Percentiles rank a stretch among this genome's conserved stretches.
Evolutionary conservation across 1,140 invertebrate genomes (phyloP).

Genomic region (Goniozus legneri): DNA sequence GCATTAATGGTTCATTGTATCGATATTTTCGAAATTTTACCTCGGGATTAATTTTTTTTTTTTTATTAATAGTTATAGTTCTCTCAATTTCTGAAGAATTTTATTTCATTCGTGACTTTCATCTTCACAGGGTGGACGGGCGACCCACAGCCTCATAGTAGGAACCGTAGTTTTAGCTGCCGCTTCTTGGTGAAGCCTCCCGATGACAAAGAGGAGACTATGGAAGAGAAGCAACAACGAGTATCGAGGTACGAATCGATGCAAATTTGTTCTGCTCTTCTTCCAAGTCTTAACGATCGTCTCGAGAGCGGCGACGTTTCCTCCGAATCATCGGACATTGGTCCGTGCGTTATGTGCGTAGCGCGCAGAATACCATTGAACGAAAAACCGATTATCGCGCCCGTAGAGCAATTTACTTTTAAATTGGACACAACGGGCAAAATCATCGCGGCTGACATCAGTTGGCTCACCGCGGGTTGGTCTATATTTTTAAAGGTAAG

Average conservation of each 20-base stretch:
- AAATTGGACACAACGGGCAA: constrained; percentile 83
- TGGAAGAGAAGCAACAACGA: constrained; percentile 77
- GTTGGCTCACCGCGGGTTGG: constrained; percentile 63
- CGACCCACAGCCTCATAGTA: constrained; percentile 54
- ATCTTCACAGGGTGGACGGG: constrained; percentile 59
- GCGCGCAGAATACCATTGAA: constrained; percentile 78
- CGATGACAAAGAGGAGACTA: constrained; percentile 68
- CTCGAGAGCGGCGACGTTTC: constrained; percentile 54
- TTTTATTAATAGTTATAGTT: no score
- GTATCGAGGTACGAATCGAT: constrained; percentile 73
- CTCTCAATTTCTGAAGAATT: no score
- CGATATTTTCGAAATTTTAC: no score
- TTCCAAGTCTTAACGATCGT: constrained; percentile 54
- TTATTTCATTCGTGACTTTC: no score
- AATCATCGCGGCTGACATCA: constrained; percentile 75
- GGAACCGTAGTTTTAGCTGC: constrained; percentile 73
- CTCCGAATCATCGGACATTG: constrained; percentile 56
- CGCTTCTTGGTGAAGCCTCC: constrained; percentile 82
- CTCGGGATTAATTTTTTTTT: no score
- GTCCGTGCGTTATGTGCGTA: constrained; percentile 73
- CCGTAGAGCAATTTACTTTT: constrained; percentile 86
- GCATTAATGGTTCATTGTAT: no score
- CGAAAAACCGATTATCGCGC: constrained; percentile 71
- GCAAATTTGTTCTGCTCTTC: constrained; percentile 63
- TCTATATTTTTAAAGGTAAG: constrained; percentile 67